Percentiles rank a stretch among this genome's conserved stretches.
Conservation (phyloP, 2,888 invertebrate genomes). For the Cheilosia impressa region DNA sequence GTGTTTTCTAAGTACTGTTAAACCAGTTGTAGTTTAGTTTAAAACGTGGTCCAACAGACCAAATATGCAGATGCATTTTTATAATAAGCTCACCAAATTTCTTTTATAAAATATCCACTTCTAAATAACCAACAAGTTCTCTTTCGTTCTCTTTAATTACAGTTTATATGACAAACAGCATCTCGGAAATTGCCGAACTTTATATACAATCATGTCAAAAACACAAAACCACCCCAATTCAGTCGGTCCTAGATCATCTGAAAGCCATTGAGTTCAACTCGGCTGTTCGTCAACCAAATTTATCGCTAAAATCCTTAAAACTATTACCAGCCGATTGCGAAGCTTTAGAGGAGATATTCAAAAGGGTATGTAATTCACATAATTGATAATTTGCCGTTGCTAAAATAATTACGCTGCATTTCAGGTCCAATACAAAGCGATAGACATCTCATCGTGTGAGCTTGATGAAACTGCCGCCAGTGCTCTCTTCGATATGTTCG, state of each 20-base stretch:
- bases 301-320: slow-evolving; percentile 86
- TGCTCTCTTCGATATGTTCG: slow-evolving; percentile 95
- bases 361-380: slow-evolving; percentile 84
- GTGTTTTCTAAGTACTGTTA: too few relatives aligned
- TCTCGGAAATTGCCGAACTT: slow-evolving; percentile 88
- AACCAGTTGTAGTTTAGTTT: too few relatives aligned
- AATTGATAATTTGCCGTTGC: not conserved
- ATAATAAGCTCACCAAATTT: not conserved
- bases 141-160: slow-evolving; percentile 63
- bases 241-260: slow-evolving; percentile 89
- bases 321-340: slow-evolving; percentile 89
- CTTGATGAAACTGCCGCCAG: slow-evolving; percentile 86
- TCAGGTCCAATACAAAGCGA: slow-evolving; percentile 83
- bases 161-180: slow-evolving; percentile 81
- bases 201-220: slow-evolving; percentile 90
- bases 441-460: slow-evolving; percentile 82
- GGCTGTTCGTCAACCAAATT: slow-evolving; percentile 85
- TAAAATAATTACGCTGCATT: slow-evolving; percentile 4
- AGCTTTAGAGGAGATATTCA: slow-evolving; percentile 92
- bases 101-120: not conserved
- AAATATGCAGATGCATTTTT: too few relatives aligned
- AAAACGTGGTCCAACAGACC: too few relatives aligned
- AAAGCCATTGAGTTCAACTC: slow-evolving; percentile 84
- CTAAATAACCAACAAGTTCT: not conserved
- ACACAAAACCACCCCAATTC: slow-evolving; percentile 89